phyloP scores from a whole-genome alignment of 2,113 vertebrate genomes.

The Zosterops pallidus region DNA sequence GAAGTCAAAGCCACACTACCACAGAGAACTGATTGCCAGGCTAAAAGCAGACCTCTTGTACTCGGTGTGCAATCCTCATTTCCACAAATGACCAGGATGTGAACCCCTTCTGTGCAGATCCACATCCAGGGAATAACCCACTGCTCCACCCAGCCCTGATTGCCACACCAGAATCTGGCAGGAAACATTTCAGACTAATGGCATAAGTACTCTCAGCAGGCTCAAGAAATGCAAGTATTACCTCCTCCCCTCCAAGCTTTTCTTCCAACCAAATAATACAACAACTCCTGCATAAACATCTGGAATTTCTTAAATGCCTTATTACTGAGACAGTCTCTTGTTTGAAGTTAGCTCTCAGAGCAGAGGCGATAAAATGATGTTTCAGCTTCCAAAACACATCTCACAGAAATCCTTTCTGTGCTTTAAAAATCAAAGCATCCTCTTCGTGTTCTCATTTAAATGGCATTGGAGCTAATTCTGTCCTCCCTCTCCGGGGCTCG shows the following conservation, averaged over 20 bases:
- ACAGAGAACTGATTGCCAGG: neutral
- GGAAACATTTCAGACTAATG: constrained; percentile 37
- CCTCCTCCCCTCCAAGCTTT: neutral
- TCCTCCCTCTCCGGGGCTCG: neutral
- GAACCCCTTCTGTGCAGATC: neutral
- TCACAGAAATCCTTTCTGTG: constrained; percentile 6
- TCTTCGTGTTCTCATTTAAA: constrained; percentile 8
- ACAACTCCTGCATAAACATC: constrained; percentile 31
- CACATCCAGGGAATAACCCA: neutral
- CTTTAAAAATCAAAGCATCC: constrained; percentile 27
- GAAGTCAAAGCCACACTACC: neutral
- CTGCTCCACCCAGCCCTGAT: neutral
- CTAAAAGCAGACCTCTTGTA: neutral
- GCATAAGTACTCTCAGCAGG: constrained; percentile 13
- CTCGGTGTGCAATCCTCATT: neutral
- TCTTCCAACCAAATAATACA: neutral
- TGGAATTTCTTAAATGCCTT: constrained; percentile 49
- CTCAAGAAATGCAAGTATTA: neutral
- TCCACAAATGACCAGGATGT: neutral
- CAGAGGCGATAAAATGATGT: neutral
- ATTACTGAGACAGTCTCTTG: neutral
- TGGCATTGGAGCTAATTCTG: constrained; percentile 18
- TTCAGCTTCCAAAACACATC: neutral
- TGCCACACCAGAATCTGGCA: neutral
- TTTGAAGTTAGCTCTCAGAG: constrained; percentile 30